Base-by-base conservation (phyloP, 2,888 invertebrate genomes). In the Calameuta idolon region DNA sequence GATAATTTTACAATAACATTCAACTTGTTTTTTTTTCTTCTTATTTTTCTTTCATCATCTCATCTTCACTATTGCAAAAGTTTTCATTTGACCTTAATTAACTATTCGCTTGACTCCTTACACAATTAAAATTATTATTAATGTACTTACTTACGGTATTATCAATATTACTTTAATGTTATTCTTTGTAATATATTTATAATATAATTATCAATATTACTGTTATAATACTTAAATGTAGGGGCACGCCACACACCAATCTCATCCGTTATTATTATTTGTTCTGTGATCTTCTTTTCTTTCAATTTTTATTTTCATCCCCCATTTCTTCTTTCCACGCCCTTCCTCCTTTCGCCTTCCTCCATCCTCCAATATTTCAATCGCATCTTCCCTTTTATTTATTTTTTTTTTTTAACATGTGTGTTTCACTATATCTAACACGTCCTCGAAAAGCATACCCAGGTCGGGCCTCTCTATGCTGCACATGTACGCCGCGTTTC, bases 191-290 rank as follows among this genome's bases (percentile, higher is more conserved):
- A 83, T 83, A 84, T 84, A 84, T 88, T 88, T 85, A 85, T 90
- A 90, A 90, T 87, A 88, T 89, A 88, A 90, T 89, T 89, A 90
- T 89, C 86, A 86, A 87, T 89, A 88, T 88, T 88, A 84, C 86
- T 85, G 88, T 89, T 90, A 90, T 89, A 89, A 90, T 90, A 90
- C 86, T 89, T 90, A 88, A 89, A 89, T 89, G 89, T 87, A 88
- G 87, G 88, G 88, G 87, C 87, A 89, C 89, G 89, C 85, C 79
- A 79, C 78, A 78, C 78, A 78, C 78, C 78, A 75, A 78, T 78
- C 75, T 77, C 69, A 73, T 73, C 76, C 76, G 75, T 76, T 69
- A 78, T 76, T 78, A 71, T 75, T 78, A 73, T 69, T 69, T 69
- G 69, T 69, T 30, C 33, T 33, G 30, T 69, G 69, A 31, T 69